phyloP scores from a whole-genome alignment of 1,140 invertebrate genomes.

The Drosophila lacteicornis region DNA sequence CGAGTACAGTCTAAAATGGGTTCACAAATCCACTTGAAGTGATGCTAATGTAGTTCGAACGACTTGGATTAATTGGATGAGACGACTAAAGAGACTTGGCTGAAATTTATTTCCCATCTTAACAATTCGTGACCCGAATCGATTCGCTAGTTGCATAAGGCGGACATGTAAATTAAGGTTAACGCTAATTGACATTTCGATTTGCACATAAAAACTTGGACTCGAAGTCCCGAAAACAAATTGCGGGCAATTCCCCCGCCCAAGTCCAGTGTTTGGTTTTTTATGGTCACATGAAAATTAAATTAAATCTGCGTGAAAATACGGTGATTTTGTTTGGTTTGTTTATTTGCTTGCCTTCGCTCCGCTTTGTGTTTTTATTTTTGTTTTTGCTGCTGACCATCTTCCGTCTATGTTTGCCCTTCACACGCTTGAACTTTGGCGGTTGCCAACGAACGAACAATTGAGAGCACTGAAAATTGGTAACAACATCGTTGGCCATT shows the following conservation, averaged over 20 bases:
- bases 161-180: conserved; percentile 52
- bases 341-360: conserved; percentile 38
- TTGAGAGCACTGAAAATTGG: conserved; percentile 38
- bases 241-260: conserved; percentile 29
- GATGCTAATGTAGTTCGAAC: not conserved
- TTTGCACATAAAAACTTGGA: conserved; percentile 48
- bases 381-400: conserved; percentile 7
- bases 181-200: conserved; percentile 62
- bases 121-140: conserved; percentile 39
- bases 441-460: conserved; percentile 39
- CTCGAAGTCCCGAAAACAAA: conserved; percentile 40
- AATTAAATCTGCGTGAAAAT: conserved; percentile 74
- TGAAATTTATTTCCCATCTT: conserved; percentile 15
- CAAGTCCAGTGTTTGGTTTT: conserved; percentile 34
- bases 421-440: conserved; percentile 68
- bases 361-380: conserved; percentile 9
- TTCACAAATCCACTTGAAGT: not conserved
- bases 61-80: conserved; percentile 2
- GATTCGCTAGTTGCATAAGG: conserved; percentile 34
- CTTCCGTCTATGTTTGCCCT: conserved; percentile 61
- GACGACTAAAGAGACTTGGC: not conserved
- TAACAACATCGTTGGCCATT: conserved; percentile 78
- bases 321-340: conserved; percentile 52
- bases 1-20: not conserved
- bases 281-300: conserved; percentile 69